Evolutionary conservation across 2,888 invertebrate species (phyloP), one percentile per base, ranked within the genome.

Genomic region (Therioaphis trifolii): DNA sequence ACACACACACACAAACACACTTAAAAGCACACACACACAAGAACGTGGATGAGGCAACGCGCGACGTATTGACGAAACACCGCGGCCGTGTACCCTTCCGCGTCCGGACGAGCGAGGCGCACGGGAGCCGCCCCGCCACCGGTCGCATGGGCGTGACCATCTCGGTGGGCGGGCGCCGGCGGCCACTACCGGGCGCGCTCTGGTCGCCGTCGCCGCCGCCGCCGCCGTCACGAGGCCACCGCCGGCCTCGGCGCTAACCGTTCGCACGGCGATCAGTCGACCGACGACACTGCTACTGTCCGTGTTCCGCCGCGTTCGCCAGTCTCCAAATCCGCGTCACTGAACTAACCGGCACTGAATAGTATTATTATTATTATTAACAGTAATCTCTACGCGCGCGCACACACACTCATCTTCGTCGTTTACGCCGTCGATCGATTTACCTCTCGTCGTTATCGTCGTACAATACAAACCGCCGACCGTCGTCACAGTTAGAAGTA

Each of bases 171-270:
- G 80, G 58, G 18, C 43, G 27, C 58, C 55, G 55, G 58, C 43
- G 29, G 9, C 78, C 46, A 63, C 72, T 69, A 63, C 80, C 72
- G 80, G 71, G 78, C 78, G 78, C 80, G 80, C 80, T 82, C 43
- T 15, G 29, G 80, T 72, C 80, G 72, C 55, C 18, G 69, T 40
- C 68, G 40, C 78, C 66, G 49, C 69, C 61, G 75, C 21, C 52
- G 55, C 49, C 29, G 76, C 63, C 72, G 72, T 49, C 71, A 46
- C 80, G 72, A 63, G 72, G 80, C 46, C 80, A 35, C 29, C 63
- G 49, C 61, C 24, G 35, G 61, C 80, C 35, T 35, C 46, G 21
- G 58, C 71, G 72, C 35, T 66, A 63, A 82, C 72, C 49, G 80
- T 15, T 46, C 69, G 21, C 21, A 40, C 69, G 43, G n/a, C 69